These are phyloP conservation scores for Diplogasteroides magnus DNA, from an alignment of 1,140 invertebrate species.

Conservation along the genomic window DNA sequence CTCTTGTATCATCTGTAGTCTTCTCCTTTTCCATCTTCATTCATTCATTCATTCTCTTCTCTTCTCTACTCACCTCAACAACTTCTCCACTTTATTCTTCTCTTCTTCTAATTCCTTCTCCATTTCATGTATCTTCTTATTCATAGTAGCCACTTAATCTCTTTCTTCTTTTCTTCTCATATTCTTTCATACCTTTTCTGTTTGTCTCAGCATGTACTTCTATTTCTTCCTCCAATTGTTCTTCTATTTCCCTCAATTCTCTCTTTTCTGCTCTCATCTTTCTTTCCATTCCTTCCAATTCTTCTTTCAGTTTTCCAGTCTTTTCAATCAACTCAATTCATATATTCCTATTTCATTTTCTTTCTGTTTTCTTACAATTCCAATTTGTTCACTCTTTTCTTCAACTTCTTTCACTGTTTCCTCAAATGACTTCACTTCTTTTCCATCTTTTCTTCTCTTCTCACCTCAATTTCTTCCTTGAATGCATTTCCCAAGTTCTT, in stretches of 20 bases:
- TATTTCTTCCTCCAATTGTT: background rate
- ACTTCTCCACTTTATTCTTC: background rate
- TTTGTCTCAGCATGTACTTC: background rate
- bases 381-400: background rate
- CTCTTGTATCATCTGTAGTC: background rate
- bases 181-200: background rate
- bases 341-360: background rate
- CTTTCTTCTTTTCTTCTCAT: background rate
- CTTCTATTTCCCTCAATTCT: background rate
- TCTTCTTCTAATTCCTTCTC: background rate
- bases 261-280: background rate
- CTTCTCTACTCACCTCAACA: background rate
- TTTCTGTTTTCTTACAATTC: background rate
- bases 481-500: too few relatives aligned
- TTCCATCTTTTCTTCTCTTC: background rate
- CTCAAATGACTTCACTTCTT: background rate
- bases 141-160: background rate
- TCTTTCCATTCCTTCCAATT: background rate
- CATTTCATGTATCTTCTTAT: background rate
- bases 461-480: too few relatives aligned
- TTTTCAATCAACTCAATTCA: background rate
- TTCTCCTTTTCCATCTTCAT: background rate
- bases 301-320: background rate
- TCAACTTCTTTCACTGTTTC: background rate
- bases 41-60: too few relatives aligned